phyloP scores from a whole-genome alignment of 2,113 vertebrate species.

The Neopipo cinnamomea region DNA sequence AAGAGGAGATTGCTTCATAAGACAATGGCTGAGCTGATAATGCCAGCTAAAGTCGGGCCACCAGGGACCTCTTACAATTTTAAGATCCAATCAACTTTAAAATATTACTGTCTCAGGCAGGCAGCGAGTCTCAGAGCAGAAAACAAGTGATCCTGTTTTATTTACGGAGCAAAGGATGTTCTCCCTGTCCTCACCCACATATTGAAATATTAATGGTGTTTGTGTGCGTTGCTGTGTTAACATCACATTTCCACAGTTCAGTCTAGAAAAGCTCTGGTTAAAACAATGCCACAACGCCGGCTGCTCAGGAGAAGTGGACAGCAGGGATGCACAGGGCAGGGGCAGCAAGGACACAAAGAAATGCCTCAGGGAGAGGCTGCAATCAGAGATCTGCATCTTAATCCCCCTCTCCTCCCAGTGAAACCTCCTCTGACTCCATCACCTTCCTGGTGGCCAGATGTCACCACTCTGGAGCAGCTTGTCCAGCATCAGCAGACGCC shows the following conservation, averaged over 20 bases:
- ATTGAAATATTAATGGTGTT: slow-evolving; percentile 50
- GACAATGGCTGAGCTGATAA: slow-evolving; percentile 66
- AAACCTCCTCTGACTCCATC: background rate
- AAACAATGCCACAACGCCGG: background rate
- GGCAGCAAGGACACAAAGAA: background rate
- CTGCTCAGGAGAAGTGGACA: fast-evolving
- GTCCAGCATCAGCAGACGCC: fast-evolving
- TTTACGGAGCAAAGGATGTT: slow-evolving; percentile 10
- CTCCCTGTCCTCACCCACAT: slow-evolving; percentile 9
- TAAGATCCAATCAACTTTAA: slow-evolving; percentile 75
- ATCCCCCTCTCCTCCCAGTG: background rate
- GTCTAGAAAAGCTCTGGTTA: background rate
- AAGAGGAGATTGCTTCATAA: slow-evolving; percentile 49
- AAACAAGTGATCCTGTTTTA: slow-evolving; percentile 60
- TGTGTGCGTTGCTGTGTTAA: background rate
- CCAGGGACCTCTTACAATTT: slow-evolving; percentile 59
- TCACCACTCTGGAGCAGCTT: fast-evolving
- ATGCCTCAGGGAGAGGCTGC: background rate
- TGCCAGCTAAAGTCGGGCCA: slow-evolving; percentile 57
- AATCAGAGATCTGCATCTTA: no score
- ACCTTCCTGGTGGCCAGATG: background rate
- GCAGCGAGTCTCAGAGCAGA: slow-evolving; percentile 39
- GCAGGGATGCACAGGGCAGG: background rate
- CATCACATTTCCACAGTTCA: background rate
- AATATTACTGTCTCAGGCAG: slow-evolving; percentile 60